Percentiles rank a stretch among this genome's conserved stretches.
phyloP scores from a whole-genome alignment of 2,797 vertebrate species.

The Smutsia gigantea region DNA sequence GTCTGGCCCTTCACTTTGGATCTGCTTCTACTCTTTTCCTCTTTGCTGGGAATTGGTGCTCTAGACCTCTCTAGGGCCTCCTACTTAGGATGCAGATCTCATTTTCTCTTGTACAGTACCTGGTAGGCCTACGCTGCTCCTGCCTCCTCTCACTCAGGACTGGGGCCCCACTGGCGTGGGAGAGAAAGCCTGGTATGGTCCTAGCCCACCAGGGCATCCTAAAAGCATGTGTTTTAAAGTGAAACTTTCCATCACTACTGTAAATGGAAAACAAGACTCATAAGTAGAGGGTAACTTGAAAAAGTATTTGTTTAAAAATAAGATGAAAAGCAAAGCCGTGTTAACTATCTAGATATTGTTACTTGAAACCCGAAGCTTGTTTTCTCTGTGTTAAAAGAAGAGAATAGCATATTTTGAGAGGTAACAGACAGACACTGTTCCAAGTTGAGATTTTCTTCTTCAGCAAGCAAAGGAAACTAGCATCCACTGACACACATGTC shows the following conservation, averaged over 20 bases:
- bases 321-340: neutral
- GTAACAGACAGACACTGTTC: neutral
- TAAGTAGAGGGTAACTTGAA: neutral
- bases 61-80: neutral
- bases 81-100: neutral
- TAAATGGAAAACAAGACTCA: constrained; percentile 11
- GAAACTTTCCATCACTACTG: neutral
- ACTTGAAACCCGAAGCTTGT: neutral
- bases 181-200: neutral
- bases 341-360: neutral
- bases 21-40: neutral
- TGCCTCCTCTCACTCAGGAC: neutral
- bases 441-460: constrained; percentile 48
- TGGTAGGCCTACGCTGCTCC: too few relatives aligned
- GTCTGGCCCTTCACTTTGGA: neutral
- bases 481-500: neutral
- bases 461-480: neutral
- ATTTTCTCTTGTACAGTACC: neutral
- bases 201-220: neutral
- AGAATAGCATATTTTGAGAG: constrained; percentile 14
- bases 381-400: constrained; percentile 41
- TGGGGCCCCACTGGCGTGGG: neutral
- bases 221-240: neutral
- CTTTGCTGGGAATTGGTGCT: neutral
- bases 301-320: neutral